These are phyloP conservation scores for Emydocephalus ijimae DNA, from an alignment of 2,113 vertebrate species.

Conservation along the genomic window DNA sequence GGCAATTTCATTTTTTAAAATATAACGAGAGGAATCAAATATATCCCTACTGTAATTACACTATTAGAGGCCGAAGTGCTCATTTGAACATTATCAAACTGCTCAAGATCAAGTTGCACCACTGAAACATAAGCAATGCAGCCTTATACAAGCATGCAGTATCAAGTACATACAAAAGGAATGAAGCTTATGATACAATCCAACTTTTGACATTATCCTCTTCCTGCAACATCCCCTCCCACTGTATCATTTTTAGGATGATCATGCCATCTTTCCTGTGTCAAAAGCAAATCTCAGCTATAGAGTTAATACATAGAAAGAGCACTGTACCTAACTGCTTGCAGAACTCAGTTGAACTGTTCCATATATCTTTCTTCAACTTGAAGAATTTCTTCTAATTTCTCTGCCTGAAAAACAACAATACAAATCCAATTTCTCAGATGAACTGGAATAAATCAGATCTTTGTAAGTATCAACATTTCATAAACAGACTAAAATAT, in stretches of 20 bases:
- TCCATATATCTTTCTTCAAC: slow-evolving; percentile 36
- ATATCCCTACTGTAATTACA: neutral
- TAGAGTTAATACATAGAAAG: neutral
- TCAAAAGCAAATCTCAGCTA: neutral
- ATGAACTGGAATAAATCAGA: slow-evolving; percentile 23
- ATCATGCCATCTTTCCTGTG: neutral
- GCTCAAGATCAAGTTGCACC: neutral
- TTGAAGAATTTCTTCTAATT: slow-evolving; percentile 45
- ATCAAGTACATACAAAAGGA: neutral
- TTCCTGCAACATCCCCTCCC: neutral
- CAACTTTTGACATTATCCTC: neutral
- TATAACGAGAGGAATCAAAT: neutral
- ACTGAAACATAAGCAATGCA: neutral
- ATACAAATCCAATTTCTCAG: slow-evolving; percentile 19
- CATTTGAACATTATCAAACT: neutral
- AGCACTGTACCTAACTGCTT: slow-evolving; percentile 44
- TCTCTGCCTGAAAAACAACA: slow-evolving; percentile 60
- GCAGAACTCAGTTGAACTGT: slow-evolving; percentile 1
- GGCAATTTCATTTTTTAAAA: neutral
- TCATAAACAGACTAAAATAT: neutral
- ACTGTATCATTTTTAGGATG: neutral
- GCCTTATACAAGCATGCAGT: neutral
- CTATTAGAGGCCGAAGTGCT: neutral
- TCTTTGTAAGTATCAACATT: neutral
- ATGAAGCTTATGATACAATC: neutral